phyloP scores from a whole-genome alignment of 2,113 vertebrate species.

The Asarcornis scutulata region DNA sequence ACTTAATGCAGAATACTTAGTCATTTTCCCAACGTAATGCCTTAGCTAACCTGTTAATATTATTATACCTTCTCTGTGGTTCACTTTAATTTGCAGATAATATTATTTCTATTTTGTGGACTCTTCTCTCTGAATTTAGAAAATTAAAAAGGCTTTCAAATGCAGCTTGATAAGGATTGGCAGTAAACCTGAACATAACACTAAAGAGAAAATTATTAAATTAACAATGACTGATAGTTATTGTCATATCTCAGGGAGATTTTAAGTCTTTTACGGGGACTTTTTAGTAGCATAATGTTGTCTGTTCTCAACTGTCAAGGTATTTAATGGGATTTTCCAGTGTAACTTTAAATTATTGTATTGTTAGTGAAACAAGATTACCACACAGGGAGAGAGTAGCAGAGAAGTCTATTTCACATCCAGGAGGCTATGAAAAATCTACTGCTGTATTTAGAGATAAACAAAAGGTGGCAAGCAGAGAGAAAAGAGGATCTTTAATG shows the following conservation, averaged over 20 bases:
- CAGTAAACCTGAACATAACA: not conserved
- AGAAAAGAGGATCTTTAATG: constrained; percentile 33
- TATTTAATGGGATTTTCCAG: constrained; percentile 40
- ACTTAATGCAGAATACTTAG: constrained; percentile 35
- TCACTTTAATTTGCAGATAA: not conserved
- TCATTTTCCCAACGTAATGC: constrained; percentile 4
- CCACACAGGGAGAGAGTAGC: not conserved
- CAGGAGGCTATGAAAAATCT: not conserved
- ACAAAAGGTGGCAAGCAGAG: constrained; percentile 4
- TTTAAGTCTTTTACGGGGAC: not conserved
- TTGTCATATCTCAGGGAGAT: not conserved
- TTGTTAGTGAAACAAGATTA: constrained; percentile 33
- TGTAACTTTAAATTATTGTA: constrained; percentile 33
- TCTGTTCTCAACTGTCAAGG: not conserved
- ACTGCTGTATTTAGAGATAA: not conserved
- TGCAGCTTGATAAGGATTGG: not conserved
- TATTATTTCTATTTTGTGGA: constrained; percentile 30
- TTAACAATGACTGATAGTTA: not conserved
- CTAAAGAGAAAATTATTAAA: not conserved
- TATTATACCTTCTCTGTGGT: not conserved
- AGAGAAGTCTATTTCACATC: constrained; percentile 1
- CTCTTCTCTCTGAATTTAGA: constrained; percentile 10
- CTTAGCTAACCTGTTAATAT: not conserved
- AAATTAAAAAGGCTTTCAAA: constrained; percentile 29
- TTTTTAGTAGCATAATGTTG: not conserved